phyloP scores from a whole-genome alignment of 2,888 invertebrate genomes.

The Thelaira solivaga region DNA sequence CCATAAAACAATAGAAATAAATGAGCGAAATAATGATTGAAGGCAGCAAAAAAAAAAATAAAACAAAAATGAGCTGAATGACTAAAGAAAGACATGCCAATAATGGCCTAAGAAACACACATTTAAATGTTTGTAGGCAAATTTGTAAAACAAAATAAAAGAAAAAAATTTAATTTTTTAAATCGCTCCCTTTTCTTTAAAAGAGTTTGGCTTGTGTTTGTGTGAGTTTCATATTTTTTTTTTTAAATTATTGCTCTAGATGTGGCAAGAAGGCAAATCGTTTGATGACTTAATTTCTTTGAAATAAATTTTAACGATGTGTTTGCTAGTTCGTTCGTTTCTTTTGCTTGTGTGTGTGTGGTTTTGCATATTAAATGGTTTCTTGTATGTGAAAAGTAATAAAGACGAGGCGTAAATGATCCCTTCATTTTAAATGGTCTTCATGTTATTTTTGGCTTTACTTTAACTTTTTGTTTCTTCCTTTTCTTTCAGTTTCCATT shows the following conservation, averaged over 20 bases:
- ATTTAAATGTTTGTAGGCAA: no score
- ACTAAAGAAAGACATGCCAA: no score
- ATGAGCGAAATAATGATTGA: conserved; percentile 1
- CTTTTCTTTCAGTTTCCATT: background rate
- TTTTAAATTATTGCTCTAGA: conserved; percentile 18
- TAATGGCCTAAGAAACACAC: background rate
- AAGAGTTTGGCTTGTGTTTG: background rate
- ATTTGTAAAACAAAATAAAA: no score
- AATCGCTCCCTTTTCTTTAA: background rate
- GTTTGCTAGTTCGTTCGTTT: background rate
- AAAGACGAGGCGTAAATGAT: conserved; percentile 29
- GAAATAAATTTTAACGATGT: conserved; percentile 51
- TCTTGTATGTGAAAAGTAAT: conserved; percentile 25
- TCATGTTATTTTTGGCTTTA: background rate
- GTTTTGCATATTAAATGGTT: no score
- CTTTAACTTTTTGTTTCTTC: background rate
- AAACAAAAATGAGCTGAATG: no score
- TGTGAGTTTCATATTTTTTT: background rate
- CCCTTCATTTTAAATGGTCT: background rate
- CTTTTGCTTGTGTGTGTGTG: background rate
- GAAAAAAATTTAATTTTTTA: conserved; percentile 3
- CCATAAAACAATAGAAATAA: conserved; percentile 25
- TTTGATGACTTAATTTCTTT: conserved; percentile 58
- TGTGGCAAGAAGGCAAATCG: conserved; percentile 9
- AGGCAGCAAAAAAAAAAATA: no score